Conservation (phyloP, 2,888 invertebrate species). For the Taphrorychus bicolor region DNA sequence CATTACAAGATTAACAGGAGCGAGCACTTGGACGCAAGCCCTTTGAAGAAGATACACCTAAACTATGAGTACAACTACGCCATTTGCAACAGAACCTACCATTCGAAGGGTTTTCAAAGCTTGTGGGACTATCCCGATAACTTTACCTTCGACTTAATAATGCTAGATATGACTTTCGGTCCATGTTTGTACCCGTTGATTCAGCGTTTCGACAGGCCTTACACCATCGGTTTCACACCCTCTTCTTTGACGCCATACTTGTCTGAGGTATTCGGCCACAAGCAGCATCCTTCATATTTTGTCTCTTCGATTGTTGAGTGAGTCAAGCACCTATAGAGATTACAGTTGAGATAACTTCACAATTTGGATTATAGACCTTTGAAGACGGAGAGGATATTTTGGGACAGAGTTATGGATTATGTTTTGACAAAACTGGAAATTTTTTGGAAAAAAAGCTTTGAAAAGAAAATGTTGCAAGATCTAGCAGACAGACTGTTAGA, state of each 20-base stretch:
- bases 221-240: constrained; percentile 45
- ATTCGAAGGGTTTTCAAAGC: constrained; percentile 46
- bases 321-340: background rate
- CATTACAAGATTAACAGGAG: constrained; percentile 29
- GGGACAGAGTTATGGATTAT: constrained; percentile 27
- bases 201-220: constrained; percentile 50
- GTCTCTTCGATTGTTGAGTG: constrained; percentile 43
- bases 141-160: constrained; percentile 51
- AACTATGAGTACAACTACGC: constrained; percentile 29
- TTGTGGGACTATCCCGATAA: constrained; percentile 48
- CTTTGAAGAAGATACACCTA: constrained; percentile 1
- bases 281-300: constrained; percentile 45
- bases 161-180: constrained; percentile 48
- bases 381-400: constrained; percentile 41
- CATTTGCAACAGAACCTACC: constrained; percentile 32
- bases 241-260: constrained; percentile 42
- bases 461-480: constrained; percentile 35
- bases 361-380: constrained; percentile 28
- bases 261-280: constrained; percentile 45
- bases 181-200: constrained; percentile 49
- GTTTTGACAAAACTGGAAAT: constrained; percentile 25
- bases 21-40: constrained; percentile 7
- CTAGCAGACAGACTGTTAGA: constrained; percentile 46
- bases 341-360: background rate
- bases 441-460: constrained; percentile 28